Conservation (phyloP, 2,888 invertebrate genomes). For the Leptopilina myrica region DNA sequence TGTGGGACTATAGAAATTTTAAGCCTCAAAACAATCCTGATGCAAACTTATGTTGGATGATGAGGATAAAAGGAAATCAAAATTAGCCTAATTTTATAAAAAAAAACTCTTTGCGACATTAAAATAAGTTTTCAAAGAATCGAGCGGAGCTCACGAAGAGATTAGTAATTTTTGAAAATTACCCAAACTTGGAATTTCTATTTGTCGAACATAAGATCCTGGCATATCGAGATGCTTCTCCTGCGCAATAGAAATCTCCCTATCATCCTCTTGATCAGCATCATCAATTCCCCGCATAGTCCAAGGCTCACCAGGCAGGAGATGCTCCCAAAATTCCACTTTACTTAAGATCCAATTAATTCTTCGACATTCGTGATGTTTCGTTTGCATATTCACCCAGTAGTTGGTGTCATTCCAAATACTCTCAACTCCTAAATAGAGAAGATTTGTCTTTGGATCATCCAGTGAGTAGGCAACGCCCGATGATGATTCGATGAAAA, state of each 20-base stretch:
- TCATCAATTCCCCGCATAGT: conserved; percentile 75
- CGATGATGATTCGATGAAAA: conserved; percentile 92
- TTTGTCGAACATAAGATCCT: conserved; percentile 84
- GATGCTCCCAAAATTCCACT: conserved; percentile 83
- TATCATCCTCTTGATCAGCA: conserved; percentile 79
- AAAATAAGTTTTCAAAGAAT: too few species aligned
- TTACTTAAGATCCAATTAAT: conserved; percentile 83
- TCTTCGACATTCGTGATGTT: conserved; percentile 75
- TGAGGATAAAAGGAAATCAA: too few species aligned
- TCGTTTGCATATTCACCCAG: conserved; percentile 84
- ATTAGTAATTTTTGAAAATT: not conserved
- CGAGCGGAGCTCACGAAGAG: too few species aligned
- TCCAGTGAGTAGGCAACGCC: conserved; percentile 78
- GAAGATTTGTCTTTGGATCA: conserved; percentile 79
- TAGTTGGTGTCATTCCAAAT: conserved; percentile 93
- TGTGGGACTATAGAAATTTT: too few species aligned
- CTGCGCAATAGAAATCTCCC: conserved; percentile 73
- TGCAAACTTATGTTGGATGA: too few species aligned
- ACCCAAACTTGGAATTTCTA: conserved; percentile 82
- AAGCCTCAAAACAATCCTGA: too few species aligned
- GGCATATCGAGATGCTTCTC: conserved; percentile 87
- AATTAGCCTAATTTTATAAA: too few species aligned
- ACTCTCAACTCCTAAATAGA: conserved; percentile 88
- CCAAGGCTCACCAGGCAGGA: conserved; percentile 84
- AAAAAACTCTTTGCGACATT: too few species aligned